phyloP scores from a whole-genome alignment of 1,140 invertebrate species.

The Drosophila micromelanica region DNA sequence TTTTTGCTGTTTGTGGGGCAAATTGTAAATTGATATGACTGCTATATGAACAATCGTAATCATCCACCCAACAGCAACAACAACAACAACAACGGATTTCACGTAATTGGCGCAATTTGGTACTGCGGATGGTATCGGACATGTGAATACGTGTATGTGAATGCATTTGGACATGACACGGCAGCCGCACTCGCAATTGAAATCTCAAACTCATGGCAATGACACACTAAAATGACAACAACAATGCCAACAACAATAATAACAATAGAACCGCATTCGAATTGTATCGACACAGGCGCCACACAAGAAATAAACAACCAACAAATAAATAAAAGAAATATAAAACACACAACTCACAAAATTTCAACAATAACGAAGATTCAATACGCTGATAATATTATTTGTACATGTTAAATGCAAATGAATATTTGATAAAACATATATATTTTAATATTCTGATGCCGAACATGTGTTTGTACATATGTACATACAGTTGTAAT shows the following conservation, averaged over 20 bases:
- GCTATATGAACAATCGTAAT: conserved; percentile 53
- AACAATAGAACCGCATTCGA: conserved; percentile 62
- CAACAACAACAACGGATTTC: conserved; percentile 41
- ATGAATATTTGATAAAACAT: neutral
- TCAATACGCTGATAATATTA: neutral
- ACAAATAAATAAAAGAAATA: conserved; percentile 2
- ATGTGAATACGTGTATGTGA: conserved; percentile 18
- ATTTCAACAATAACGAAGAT: conserved; percentile 1
- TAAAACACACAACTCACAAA: neutral
- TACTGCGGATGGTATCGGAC: conserved; percentile 28
- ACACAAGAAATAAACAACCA: conserved; percentile 15
- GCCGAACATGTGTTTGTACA: too few relatives aligned
- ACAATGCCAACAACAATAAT: conserved; percentile 36
- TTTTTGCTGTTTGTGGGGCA: conserved; percentile 23
- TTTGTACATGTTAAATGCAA: neutral
- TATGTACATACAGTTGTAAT: too few relatives aligned
- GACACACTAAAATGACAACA: conserved; percentile 72
- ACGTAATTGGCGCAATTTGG: conserved; percentile 62
- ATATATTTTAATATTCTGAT: too few relatives aligned
- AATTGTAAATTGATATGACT: conserved; percentile 67
- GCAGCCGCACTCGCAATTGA: conserved; percentile 54
- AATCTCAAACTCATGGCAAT: conserved; percentile 77
- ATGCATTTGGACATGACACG: conserved; percentile 48
- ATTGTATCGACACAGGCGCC: conserved; percentile 47
- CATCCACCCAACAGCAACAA: conserved; percentile 31